Base-by-base conservation (phyloP, 2,797 vertebrate species). In the Syndactyla subalaris region DNA sequence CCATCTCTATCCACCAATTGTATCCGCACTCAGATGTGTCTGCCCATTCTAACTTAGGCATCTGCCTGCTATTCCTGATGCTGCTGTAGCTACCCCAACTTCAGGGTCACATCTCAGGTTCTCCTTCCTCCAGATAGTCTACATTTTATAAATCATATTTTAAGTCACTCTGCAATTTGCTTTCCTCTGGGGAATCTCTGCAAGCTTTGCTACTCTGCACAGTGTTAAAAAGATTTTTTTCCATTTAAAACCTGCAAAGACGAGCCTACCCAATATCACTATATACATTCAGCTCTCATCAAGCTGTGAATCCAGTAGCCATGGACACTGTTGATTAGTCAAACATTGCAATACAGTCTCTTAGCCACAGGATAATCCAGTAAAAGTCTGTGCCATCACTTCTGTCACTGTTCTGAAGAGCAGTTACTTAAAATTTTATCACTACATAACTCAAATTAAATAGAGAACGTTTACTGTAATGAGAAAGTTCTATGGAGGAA, bases 391-490 rank as follows among this genome's bases (percentile, higher is more conserved):
- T 27, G 71, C 6, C 6, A 88, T 65, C 20, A 11, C 23, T 79
- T 46, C 73, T 87, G 46, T 49, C 54, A 29, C 61, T 59, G 32
- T 29, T 63, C 68, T 78, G 58, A 77, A 68, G 2, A 55, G 49
- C 63, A 94, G 67, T 80, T 91, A 88, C 74, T 73, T 84, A 48
- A 68, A 71, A 72, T 36, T 72, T 76, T 39, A 67, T 41, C 75
- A 67, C 52, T 59, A 65, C 34, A 27, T 36, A 92, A 90, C 11
- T 45, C 16, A 71, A 73, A 89, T 81, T 85, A 89, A 96, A 84
- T 36, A 83, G 27, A 34, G 32, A 91, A 62, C 22, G 6, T 84
- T 90, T 79, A 63, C 30, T 57, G 34, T 27, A 74, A 84, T 30
- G 36, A 92, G 34, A 92, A 87, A 45, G 57, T 84, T 57, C 81